Percentiles rank a stretch among this genome's conserved stretches.
These are phyloP conservation scores for Eupeodes corollae DNA, from an alignment of 1,140 invertebrate species.

Conservation along the genomic window DNA sequence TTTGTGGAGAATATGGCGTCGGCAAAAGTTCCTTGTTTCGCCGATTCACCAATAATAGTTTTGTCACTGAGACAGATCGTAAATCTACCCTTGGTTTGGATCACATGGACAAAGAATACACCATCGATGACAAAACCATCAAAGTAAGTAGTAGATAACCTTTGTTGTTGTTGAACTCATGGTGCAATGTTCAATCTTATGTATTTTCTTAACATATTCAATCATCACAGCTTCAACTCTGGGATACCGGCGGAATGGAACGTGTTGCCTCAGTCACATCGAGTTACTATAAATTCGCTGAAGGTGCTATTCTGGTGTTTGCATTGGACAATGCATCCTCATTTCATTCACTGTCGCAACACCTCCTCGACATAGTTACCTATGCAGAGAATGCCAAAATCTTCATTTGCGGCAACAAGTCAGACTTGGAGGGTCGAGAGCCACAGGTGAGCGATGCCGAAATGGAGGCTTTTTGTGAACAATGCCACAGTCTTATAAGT, in stretches of 20 bases:
- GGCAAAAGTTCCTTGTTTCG: slow-evolving; percentile 89
- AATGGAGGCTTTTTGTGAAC: slow-evolving; percentile 84
- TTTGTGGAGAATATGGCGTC: slow-evolving; percentile 90
- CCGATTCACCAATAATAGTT: slow-evolving; percentile 78
- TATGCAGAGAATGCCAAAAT: slow-evolving; percentile 90
- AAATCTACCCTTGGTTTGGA: slow-evolving; percentile 85
- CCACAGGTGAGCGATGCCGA: slow-evolving; percentile 71
- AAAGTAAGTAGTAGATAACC: slow-evolving; percentile 46
- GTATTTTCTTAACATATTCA: background rate
- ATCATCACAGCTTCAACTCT: slow-evolving; percentile 63
- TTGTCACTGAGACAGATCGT: slow-evolving; percentile 64
- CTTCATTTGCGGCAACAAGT: slow-evolving; percentile 84
- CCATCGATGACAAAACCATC: slow-evolving; percentile 60
- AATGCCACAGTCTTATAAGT: slow-evolving; percentile 82
- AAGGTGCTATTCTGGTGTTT: slow-evolving; percentile 82
- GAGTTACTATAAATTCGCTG: slow-evolving; percentile 88
- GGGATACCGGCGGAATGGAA: slow-evolving; percentile 92
- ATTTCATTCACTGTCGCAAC: slow-evolving; percentile 83
- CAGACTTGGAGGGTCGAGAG: slow-evolving; percentile 58
- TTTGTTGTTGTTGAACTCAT: background rate
- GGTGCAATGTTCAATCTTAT: background rate
- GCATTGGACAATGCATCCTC: slow-evolving; percentile 81
- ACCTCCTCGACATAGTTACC: slow-evolving; percentile 79
- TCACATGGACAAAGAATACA: slow-evolving; percentile 72
- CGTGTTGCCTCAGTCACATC: slow-evolving; percentile 85